Percentiles rank a stretch among this genome's conserved stretches.
These are phyloP conservation scores for Enteromius fasciolatus DNA, from an alignment of 2,797 vertebrate genomes.

Conservation along the genomic window DNA sequence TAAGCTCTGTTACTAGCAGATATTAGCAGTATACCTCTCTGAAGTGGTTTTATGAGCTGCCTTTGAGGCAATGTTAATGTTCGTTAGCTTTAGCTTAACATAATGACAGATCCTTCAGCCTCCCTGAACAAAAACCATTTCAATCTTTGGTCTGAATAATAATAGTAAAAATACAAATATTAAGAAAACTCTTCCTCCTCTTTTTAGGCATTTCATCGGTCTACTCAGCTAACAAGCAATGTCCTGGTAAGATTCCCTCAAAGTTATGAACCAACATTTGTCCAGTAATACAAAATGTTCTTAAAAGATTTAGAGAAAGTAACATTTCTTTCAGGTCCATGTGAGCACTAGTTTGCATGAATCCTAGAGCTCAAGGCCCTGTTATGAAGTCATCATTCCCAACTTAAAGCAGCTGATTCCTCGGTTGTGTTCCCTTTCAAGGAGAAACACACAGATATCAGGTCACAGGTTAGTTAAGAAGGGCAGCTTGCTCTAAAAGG, in stretches of 20 bases:
- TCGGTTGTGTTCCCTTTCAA: constrained; percentile 35
- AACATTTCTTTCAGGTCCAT: constrained; percentile 14
- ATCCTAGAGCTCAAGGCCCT: constrained; percentile 14
- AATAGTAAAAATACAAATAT: constrained; percentile 16
- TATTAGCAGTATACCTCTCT: background rate
- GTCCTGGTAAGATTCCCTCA: background rate
- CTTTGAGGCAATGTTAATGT: constrained; percentile 25
- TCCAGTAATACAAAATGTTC: background rate
- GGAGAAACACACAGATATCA: constrained; percentile 21
- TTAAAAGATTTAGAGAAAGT: background rate
- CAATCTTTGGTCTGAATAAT: constrained; percentile 21
- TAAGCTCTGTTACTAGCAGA: background rate
- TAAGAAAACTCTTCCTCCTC: constrained; percentile 30
- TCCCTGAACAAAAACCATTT: constrained; percentile 24
- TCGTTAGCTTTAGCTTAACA: constrained; percentile 36
- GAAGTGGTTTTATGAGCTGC: constrained; percentile 15
- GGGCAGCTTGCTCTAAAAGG: constrained; percentile 11
- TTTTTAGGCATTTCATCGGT: constrained; percentile 35
- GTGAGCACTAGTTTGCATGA: constrained; percentile 38
- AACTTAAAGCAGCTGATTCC: constrained; percentile 48
- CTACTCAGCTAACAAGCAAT: background rate
- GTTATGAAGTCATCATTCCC: constrained; percentile 20
- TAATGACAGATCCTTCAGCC: constrained; percentile 16
- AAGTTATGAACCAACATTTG: background rate
- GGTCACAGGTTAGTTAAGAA: constrained; percentile 29